A percentile compares a stretch with the other conserved stretches of the same genome.
Conservation (phyloP, 2,888 invertebrate species). For the Dynastes grantii region DNA sequence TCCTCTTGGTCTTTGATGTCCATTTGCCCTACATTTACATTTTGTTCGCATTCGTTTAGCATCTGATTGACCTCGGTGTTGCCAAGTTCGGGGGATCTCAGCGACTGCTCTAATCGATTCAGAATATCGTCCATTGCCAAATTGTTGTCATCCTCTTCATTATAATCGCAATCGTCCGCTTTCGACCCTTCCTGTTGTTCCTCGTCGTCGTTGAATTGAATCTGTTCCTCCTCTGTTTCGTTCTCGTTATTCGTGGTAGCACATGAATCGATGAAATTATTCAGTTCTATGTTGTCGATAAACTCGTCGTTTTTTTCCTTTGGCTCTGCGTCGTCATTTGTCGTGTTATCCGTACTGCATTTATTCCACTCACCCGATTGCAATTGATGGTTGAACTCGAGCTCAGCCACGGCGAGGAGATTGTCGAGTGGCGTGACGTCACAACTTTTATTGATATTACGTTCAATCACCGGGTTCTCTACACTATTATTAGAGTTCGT, state of each 20-base stretch:
- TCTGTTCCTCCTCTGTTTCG: slow-evolving; percentile 49
- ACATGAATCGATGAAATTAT: slow-evolving; percentile 64
- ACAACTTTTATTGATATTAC: slow-evolving; percentile 67
- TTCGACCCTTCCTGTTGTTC: slow-evolving; percentile 54
- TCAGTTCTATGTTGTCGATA: slow-evolving; percentile 64
- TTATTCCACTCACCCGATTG: slow-evolving; percentile 67
- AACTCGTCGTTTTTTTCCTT: slow-evolving; percentile 58
- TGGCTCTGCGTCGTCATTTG: slow-evolving; percentile 53
- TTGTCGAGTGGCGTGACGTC: slow-evolving; percentile 75
- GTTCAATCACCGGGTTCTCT: slow-evolving; percentile 67
- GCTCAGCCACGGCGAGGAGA: slow-evolving; percentile 77
- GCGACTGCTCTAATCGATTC: slow-evolving; percentile 76
- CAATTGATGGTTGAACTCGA: slow-evolving; percentile 77
- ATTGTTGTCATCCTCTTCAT: slow-evolving; percentile 69
- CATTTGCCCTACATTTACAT: slow-evolving; percentile 35
- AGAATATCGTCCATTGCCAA: slow-evolving; percentile 75
- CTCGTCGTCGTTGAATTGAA: slow-evolving; percentile 55
- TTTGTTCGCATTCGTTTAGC: slow-evolving; percentile 32
- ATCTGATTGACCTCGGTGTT: slow-evolving; percentile 53
- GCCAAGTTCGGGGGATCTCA: slow-evolving; percentile 69
- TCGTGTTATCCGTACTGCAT: slow-evolving; percentile 45
- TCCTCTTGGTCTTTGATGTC: slow-evolving; percentile 39
- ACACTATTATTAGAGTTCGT: slow-evolving; percentile 64
- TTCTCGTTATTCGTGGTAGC: slow-evolving; percentile 52
- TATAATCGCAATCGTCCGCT: slow-evolving; percentile 68